Evolutionary conservation across 2,888 invertebrate genomes (phyloP).

Genomic region (Alcis repandata): DNA sequence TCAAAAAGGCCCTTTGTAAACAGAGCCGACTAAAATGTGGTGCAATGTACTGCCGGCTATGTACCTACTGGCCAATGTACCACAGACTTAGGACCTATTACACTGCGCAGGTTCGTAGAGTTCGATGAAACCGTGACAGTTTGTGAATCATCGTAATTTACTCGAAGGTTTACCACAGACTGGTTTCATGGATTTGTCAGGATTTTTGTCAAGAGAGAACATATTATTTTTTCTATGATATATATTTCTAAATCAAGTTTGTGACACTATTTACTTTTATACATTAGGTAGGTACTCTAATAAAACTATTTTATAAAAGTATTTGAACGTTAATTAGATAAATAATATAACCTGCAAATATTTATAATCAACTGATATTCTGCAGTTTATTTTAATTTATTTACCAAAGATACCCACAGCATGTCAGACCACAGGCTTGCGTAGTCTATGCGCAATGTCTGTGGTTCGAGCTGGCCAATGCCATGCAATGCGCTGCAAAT

Average conservation of each 20-base stretch:
- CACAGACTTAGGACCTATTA: neutral
- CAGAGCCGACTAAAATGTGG: slow-evolving; percentile 63
- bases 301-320: too few species aligned
- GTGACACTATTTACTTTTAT: too few species aligned
- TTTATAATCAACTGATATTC: too few species aligned
- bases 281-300: too few species aligned
- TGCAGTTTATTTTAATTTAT: too few species aligned
- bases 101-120: neutral
- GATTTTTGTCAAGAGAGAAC: too few species aligned
- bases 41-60: slow-evolving; percentile 50
- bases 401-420: neutral
- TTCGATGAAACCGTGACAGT: neutral
- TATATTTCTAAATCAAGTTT: too few species aligned
- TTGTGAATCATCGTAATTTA: neutral
- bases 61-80: slow-evolving; percentile 38
- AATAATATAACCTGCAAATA: too few species aligned
- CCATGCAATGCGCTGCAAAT: slow-evolving; percentile 60
- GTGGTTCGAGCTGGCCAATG: slow-evolving; percentile 48
- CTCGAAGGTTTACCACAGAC: too few species aligned
- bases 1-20: slow-evolving; percentile 69
- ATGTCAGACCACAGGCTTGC: neutral
- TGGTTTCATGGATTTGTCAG: too few species aligned
- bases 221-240: too few species aligned
- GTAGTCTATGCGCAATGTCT: neutral
- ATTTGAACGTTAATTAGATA: too few species aligned